Percentiles rank a stretch among this genome's conserved stretches.
Evolutionary conservation across 2,113 vertebrate genomes (phyloP).

Genomic region (Petrocephalus zakoni): DNA sequence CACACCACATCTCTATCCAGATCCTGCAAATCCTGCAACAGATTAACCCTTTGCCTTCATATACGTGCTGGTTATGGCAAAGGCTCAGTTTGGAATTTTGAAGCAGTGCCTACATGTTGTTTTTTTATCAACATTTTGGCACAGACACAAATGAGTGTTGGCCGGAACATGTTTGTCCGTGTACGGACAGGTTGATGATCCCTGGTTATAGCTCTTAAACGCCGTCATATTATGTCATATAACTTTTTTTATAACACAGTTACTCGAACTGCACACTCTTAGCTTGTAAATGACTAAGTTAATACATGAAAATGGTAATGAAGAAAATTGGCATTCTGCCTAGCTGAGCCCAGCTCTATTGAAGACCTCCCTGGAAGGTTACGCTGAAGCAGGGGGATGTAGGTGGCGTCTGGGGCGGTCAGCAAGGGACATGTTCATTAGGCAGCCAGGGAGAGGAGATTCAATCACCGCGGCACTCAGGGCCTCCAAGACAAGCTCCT

Average conservation of each 20-base stretch:
- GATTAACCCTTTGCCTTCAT: neutral
- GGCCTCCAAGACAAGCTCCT: neutral
- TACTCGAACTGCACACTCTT: neutral
- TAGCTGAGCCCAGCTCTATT: neutral
- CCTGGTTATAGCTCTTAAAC: neutral
- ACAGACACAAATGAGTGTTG: neutral
- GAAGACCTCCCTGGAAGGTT: neutral
- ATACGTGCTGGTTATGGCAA: neutral
- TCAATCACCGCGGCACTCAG: slow-evolving; percentile 18
- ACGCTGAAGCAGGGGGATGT: neutral
- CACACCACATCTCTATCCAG: neutral
- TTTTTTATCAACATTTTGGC: neutral
- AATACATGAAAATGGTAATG: neutral
- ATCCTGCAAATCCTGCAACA: neutral
- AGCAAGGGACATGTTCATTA: slow-evolving; percentile 21
- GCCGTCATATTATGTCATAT: neutral
- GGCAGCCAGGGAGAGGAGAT: slow-evolving; percentile 17
- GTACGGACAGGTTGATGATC: neutral
- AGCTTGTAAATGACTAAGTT: neutral
- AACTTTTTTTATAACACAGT: neutral
- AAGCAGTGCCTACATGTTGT: neutral
- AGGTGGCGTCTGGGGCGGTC: neutral
- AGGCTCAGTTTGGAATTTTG: neutral
- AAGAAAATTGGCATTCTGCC: neutral
- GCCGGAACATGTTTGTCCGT: neutral